Conservation (phyloP, 2,113 vertebrate species). For the Nansenia antarctica region DNA sequence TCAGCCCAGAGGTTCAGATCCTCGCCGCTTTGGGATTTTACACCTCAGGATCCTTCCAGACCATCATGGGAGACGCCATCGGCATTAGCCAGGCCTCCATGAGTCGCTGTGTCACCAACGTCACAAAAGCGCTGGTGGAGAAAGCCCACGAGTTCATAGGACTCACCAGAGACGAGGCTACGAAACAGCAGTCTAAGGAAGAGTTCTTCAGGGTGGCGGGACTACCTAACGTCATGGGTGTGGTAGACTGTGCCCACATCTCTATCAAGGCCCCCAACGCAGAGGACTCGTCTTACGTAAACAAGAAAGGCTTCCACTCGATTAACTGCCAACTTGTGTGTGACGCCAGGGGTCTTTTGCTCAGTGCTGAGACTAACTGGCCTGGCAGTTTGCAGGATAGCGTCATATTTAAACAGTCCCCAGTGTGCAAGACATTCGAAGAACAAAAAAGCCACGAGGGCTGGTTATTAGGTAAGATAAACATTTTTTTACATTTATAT, state of each 20-base stretch:
- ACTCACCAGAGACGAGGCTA: slow-evolving; percentile 77
- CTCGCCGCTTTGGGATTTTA: slow-evolving; percentile 97
- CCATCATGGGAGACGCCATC: slow-evolving; percentile 93
- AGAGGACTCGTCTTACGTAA: slow-evolving; percentile 91
- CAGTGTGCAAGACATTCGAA: slow-evolving; percentile 79
- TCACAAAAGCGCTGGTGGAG: slow-evolving; percentile 91
- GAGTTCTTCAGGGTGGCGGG: slow-evolving; percentile 89
- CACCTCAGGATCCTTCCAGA: slow-evolving; percentile 94
- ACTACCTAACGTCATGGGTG: slow-evolving; percentile 88
- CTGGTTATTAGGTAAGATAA: slow-evolving; percentile 89
- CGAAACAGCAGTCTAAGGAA: slow-evolving; percentile 80
- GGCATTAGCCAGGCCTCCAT: slow-evolving; percentile 98
- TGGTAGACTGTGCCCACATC: slow-evolving; percentile 90
- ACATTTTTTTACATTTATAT: neutral
- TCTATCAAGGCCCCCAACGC: slow-evolving; percentile 95
- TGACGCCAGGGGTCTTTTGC: slow-evolving; percentile 84
- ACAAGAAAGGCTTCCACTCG: slow-evolving; percentile 92
- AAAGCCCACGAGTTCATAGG: slow-evolving; percentile 87
- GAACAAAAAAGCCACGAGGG: slow-evolving; percentile 77
- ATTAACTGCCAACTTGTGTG: slow-evolving; percentile 93
- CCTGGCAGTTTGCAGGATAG: slow-evolving; percentile 85
- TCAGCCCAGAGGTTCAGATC: slow-evolving; percentile 95
- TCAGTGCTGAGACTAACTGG: slow-evolving; percentile 90
- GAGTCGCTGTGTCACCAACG: slow-evolving; percentile 95
- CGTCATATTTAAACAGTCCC: slow-evolving; percentile 81